phyloP scores from a whole-genome alignment of 2,113 vertebrate species.

The Ptilorrhoa leucosticta region DNA sequence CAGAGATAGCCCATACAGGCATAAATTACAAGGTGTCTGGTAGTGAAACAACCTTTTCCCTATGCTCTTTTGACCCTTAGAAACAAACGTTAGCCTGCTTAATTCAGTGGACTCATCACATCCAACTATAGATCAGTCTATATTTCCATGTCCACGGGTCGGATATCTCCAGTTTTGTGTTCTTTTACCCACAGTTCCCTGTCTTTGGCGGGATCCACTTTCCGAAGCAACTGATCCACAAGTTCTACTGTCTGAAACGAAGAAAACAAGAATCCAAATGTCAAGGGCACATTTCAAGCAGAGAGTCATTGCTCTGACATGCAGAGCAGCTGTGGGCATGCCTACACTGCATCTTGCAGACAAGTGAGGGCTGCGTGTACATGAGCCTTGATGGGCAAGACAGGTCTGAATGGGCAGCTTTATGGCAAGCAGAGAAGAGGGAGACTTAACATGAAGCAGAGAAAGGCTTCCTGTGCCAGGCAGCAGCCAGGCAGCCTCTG shows the following conservation, averaged over 20 bases:
- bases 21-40: conserved; percentile 61
- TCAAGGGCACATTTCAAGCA: neutral
- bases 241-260: conserved; percentile 90
- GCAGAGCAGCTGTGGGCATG: neutral
- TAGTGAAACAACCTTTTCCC: conserved; percentile 6
- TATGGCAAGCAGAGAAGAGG: neutral
- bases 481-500: neutral
- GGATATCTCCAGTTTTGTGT: conserved; percentile 91
- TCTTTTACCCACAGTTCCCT: conserved; percentile 95
- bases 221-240: conserved; percentile 93
- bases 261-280: conserved; percentile 33
- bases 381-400: accelerated
- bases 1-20: conserved; percentile 48
- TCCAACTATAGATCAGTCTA: conserved; percentile 59
- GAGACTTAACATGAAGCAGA: neutral
- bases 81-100: conserved; percentile 15
- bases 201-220: conserved; percentile 91
- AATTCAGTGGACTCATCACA: conserved; percentile 16
- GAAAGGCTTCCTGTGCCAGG: neutral
- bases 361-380: accelerated
- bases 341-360: neutral
- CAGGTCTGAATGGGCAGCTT: neutral
- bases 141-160: conserved; percentile 94
- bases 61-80: conserved; percentile 15
- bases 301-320: neutral